phyloP scores from a whole-genome alignment of 2,113 vertebrate species.

The Apodemus sylvaticus region DNA sequence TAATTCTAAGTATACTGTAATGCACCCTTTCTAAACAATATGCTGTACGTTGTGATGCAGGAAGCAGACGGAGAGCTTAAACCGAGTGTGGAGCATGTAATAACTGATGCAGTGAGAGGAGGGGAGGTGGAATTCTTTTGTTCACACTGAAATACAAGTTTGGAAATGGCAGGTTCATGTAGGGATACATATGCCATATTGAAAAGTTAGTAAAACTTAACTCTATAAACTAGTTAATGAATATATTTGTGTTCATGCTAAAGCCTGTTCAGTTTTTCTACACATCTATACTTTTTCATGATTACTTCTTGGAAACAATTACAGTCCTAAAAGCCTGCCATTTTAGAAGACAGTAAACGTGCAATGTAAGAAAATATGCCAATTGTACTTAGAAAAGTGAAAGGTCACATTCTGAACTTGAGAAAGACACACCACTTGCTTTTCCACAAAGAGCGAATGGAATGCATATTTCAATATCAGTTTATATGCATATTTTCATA shows the following conservation, averaged over 20 bases:
- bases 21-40: not conserved
- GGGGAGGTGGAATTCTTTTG: not conserved
- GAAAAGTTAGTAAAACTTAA: slow-evolving; percentile 4
- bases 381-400: not conserved
- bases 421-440: not conserved
- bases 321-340: not conserved
- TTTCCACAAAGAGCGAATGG: not conserved
- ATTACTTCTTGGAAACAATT: not conserved
- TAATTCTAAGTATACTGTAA: not conserved
- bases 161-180: not conserved
- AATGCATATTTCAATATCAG: not conserved
- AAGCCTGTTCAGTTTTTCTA: not conserved
- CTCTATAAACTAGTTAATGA: not conserved
- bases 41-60: not conserved
- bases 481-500: not conserved
- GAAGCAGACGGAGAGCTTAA: not conserved
- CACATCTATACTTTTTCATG: not conserved
- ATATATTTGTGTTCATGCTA: not conserved
- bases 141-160: not conserved
- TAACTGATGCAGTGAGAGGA: not conserved
- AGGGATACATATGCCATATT: not conserved
- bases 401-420: not conserved
- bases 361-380: not conserved
- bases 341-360: not conserved
- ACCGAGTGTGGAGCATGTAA: not conserved